Percentiles rank a stretch among this genome's conserved stretches.
Conservation (phyloP, 2,797 vertebrate species). For the Sebastes flavidus region DNA sequence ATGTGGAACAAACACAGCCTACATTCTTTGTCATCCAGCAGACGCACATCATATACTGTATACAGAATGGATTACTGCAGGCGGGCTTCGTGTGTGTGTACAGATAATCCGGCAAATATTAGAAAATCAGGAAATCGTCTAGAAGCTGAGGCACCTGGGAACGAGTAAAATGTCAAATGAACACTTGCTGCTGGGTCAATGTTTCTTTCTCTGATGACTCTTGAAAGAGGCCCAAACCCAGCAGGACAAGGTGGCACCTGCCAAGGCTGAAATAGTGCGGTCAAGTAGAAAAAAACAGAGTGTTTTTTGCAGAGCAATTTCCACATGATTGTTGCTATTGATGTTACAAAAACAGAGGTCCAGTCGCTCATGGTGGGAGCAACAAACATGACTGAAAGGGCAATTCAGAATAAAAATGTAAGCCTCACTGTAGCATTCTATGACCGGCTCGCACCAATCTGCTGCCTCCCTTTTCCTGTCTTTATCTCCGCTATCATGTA, state of each 20-base stretch:
- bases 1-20: not conserved
- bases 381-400: slow-evolving; percentile 1
- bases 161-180: slow-evolving; percentile 35
- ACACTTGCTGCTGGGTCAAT: slow-evolving; percentile 31
- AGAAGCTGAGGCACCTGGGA: not conserved
- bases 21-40: slow-evolving; percentile 2
- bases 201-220: slow-evolving; percentile 22
- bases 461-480: not conserved
- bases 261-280: slow-evolving; percentile 11
- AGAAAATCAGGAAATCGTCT: not conserved
- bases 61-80: slow-evolving; percentile 25
- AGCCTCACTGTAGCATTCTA: not conserved
- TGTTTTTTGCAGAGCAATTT: not conserved
- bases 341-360: slow-evolving; percentile 2
- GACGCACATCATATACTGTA: slow-evolving; percentile 15
- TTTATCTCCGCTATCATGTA: slow-evolving; percentile 29
- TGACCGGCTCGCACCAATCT: not conserved
- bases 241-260: slow-evolving; percentile 19
- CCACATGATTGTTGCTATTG: slow-evolving; percentile 1
- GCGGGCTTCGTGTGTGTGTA: not conserved
- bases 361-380: not conserved
- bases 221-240: slow-evolving; percentile 17
- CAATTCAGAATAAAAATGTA: not conserved
- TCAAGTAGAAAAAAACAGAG: slow-evolving; percentile 8
- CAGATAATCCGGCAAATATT: slow-evolving; percentile 45